Evolutionary conservation across 2,113 vertebrate genomes (phyloP).

Genomic region (Rhineura floridana): DNA sequence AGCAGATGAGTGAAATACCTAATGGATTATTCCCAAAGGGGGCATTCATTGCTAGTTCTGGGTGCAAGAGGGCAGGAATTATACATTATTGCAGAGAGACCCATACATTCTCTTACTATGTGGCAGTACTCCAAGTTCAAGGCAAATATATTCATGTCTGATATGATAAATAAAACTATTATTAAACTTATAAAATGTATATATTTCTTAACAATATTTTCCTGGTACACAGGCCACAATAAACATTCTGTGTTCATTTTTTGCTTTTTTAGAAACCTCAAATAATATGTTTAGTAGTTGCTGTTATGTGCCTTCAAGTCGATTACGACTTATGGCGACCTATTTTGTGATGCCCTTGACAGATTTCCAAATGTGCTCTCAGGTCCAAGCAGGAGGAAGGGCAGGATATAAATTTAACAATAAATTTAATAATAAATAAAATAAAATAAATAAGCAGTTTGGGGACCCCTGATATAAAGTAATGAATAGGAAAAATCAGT

Average conservation of each 20-base stretch:
- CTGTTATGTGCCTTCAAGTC: too few species aligned
- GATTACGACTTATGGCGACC: too few species aligned
- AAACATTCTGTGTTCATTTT: background rate
- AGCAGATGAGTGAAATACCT: background rate
- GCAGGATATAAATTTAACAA: too few species aligned
- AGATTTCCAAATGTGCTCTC: too few species aligned
- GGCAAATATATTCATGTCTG: background rate
- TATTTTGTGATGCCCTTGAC: background rate
- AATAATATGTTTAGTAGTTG: background rate
- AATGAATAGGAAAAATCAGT: constrained; percentile 28
- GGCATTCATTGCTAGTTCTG: background rate
- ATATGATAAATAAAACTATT: background rate
- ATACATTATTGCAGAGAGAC: background rate
- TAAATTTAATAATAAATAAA: too few species aligned
- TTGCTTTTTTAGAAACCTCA: background rate
- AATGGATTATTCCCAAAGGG: background rate
- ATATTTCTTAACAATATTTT: background rate
- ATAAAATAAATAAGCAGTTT: too few species aligned
- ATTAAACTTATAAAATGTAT: background rate
- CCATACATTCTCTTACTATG: background rate
- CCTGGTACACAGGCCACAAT: background rate
- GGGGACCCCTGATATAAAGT: background rate
- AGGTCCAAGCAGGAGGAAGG: too few species aligned
- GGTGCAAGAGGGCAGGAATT: background rate
- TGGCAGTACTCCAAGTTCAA: background rate